phyloP scores from a whole-genome alignment of 1,140 invertebrate species.

The Brachionus rubens region DNA sequence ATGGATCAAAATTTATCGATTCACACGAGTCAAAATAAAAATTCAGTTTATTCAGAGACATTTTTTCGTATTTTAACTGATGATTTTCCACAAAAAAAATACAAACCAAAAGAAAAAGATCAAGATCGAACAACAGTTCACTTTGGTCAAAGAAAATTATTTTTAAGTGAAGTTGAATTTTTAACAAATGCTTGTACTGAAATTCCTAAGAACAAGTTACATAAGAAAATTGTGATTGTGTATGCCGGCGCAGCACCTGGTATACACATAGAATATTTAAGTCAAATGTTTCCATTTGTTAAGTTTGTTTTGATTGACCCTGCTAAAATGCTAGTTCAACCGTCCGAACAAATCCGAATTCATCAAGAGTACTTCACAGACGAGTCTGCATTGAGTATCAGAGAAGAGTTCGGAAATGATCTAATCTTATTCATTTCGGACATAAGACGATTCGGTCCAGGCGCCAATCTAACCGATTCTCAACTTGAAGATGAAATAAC shows the following conservation, averaged over 20 bases:
- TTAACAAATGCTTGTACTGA: not conserved
- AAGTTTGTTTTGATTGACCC: not conserved
- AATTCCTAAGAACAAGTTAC: not conserved
- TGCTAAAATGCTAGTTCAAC: not conserved
- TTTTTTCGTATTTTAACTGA: constrained; percentile 14
- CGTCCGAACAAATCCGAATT: not conserved
- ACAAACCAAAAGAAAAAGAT: constrained; percentile 17
- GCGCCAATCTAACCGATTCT: not conserved
- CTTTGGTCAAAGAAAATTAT: constrained; percentile 26
- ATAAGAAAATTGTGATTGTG: constrained; percentile 9
- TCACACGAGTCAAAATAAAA: not conserved
- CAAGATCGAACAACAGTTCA: constrained; percentile 23
- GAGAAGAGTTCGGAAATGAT: not conserved
- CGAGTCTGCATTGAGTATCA: not conserved
- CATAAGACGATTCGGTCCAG: not conserved
- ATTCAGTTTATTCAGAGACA: not conserved
- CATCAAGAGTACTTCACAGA: constrained; percentile 8
- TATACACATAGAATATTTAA: constrained; percentile 12
- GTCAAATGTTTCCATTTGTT: constrained; percentile 11
- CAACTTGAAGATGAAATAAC: not conserved
- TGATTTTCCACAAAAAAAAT: constrained; percentile 17
- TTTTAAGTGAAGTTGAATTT: constrained; percentile 42
- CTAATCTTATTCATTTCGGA: constrained; percentile 23
- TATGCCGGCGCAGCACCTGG: constrained; percentile 40
- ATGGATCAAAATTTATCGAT: not conserved